These are phyloP conservation scores for Melozone crissalis DNA, from an alignment of 2,113 vertebrate genomes.

Conservation along the genomic window DNA sequence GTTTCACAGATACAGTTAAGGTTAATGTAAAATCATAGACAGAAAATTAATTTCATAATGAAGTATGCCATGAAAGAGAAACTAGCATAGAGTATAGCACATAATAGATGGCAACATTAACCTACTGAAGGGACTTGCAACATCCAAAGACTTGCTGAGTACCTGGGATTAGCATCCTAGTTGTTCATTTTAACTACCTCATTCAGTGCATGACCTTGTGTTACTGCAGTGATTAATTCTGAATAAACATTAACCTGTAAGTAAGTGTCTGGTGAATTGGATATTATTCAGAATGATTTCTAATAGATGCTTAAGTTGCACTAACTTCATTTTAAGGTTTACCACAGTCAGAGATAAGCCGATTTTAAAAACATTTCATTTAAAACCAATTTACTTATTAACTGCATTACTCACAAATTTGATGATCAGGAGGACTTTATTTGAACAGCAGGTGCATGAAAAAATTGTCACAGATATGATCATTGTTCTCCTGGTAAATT, in stretches of 20 bases:
- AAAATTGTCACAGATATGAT: neutral
- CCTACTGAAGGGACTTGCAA: neutral
- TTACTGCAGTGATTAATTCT: neutral
- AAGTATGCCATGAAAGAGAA: neutral
- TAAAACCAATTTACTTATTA: conserved; percentile 20
- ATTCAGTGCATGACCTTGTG: neutral
- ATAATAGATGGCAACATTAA: neutral
- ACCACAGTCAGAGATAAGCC: neutral
- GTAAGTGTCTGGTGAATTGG: neutral
- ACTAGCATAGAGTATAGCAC: neutral
- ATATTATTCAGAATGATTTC: neutral
- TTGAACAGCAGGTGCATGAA: neutral
- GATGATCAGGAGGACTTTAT: neutral
- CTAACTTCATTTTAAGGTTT: neutral
- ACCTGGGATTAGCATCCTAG: neutral
- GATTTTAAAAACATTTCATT: neutral
- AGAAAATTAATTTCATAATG: conserved; percentile 13
- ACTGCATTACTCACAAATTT: neutral
- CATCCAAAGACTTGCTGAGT: neutral
- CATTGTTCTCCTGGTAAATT: neutral
- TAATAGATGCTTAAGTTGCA: neutral
- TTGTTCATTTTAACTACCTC: neutral
- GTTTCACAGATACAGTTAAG: neutral
- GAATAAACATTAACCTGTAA: conserved; percentile 4
- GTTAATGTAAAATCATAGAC: neutral